Base-by-base conservation (phyloP, 2,113 vertebrate species). In the Scomber scombrus region DNA sequence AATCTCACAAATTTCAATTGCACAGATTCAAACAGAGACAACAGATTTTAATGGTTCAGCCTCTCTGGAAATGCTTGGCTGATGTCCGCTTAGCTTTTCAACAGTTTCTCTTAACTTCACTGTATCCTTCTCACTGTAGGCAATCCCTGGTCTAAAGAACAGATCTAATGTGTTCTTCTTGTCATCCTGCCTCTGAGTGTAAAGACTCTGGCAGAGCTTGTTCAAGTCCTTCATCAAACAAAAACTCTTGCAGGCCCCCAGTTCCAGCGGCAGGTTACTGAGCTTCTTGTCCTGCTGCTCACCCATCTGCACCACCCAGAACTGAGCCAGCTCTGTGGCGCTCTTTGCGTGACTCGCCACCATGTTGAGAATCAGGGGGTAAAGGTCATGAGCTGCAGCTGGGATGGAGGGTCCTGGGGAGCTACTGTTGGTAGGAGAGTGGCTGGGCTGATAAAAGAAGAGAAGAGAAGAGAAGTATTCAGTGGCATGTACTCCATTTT, bases 351-450 rank as follows among this genome's bases (percentile, higher is more conserved):
- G 92, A 4, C 95, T 91, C 8, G 91, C 94, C 57, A 96, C 93
- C 40, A 97, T 88, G 81, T 96, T 96, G 45, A 96, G 93, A 29
- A 94, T 92, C 23, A 96, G 82, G 23, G 92, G 91, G 68, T 95
- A 97, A 34, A 95, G 92, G 76, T 95, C 94, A 50, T 92, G 84
- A 23, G 95, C 84, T 5, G 95, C 88, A 19, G 93, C 93, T 52
- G 92, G 92, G 19, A 90, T 86, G 0, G 31, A 56, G 7, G 84
- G 45, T 31, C 85, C 61, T 0, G 64, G 77, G 11, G 54, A 6
- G 52, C 5, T 11, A 12, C 0, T 10, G 18, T 13, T 23, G 11
- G 77, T 23, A 21, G 34, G 46, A 57, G 19, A 74, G 49, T 18
- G 1, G 5, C 43, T 63, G 11, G 54, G 62, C 80, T 80, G 52